Percentiles rank a stretch among this genome's conserved stretches.
Conservation (phyloP, 1,140 invertebrate species). For the Rhynchophorus ferrugineus region DNA sequence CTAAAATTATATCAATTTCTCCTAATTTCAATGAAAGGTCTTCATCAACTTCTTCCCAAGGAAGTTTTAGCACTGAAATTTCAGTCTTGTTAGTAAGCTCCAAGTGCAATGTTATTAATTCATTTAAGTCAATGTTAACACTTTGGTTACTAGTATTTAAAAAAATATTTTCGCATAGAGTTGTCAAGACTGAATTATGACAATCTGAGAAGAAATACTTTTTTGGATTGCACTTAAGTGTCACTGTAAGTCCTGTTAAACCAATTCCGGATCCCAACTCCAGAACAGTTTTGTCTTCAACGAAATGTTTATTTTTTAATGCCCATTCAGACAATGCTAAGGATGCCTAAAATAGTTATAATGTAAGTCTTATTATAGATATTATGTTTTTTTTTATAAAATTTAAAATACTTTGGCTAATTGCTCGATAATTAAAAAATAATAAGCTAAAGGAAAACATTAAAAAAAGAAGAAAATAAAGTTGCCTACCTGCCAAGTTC, state of each 20-base stretch:
- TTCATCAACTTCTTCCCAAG: conserved; percentile 44
- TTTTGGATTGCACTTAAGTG: conserved; percentile 42
- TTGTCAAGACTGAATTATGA: conserved; percentile 44
- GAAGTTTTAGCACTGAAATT: conserved; percentile 41
- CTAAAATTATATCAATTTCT: conserved; percentile 44
- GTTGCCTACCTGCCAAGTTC: conserved; percentile 46
- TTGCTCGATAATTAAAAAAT: too few species aligned
- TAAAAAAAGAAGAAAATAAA: too few species aligned
- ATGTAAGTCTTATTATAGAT: neutral
- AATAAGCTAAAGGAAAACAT: too few species aligned
- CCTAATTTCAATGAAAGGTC: conserved; percentile 26
- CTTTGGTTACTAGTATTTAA: conserved; percentile 32
- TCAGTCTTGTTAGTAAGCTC: conserved; percentile 9
- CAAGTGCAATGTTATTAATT: neutral
- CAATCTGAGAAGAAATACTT: conserved; percentile 48
- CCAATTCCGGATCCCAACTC: conserved; percentile 54
- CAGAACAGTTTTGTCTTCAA: conserved; percentile 43
- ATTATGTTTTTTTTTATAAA: neutral
- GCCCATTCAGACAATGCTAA: conserved; percentile 49
- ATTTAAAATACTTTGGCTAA: neutral
- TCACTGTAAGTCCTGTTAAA: conserved; percentile 45
- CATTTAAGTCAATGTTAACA: neutral
- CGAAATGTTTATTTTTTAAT: conserved; percentile 37
- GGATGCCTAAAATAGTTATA: conserved; percentile 37
- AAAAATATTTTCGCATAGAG: conserved; percentile 42